A percentile compares a stretch with the other conserved stretches of the same genome.
phyloP scores from a whole-genome alignment of 2,797 vertebrate species.

The Cuniculus paca region DNA sequence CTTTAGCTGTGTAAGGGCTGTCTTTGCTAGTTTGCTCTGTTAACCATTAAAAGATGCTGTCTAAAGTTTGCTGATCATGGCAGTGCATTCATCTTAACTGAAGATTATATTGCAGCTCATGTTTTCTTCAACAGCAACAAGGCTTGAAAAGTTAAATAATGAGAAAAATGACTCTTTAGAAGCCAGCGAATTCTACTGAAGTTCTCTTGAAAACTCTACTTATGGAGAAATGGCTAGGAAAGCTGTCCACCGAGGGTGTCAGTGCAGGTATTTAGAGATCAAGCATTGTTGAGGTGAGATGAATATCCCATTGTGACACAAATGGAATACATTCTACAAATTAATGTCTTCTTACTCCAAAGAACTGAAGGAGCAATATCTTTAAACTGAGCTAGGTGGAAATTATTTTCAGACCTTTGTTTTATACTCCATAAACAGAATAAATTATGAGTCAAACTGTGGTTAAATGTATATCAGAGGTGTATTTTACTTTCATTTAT shows the following conservation, averaged over 20 bases:
- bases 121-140: conserved; percentile 65
- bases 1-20: background rate
- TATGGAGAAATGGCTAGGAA: conserved; percentile 59
- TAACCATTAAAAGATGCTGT: conserved; percentile 28
- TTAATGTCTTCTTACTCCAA: conserved; percentile 61
- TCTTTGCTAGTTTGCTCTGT: background rate
- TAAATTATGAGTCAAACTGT: conserved; percentile 46
- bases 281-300: conserved; percentile 74
- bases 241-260: conserved; percentile 54
- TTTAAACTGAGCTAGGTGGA: conserved; percentile 39
- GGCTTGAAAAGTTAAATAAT: conserved; percentile 81
- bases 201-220: conserved; percentile 80
- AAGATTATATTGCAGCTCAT: conserved; percentile 63
- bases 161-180: conserved; percentile 77
- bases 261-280: conserved; percentile 69
- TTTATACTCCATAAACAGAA: conserved; percentile 12
- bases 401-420: conserved; percentile 47
- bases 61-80: background rate
- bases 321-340: conserved; percentile 73
- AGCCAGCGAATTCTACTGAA: conserved; percentile 64
- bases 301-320: conserved; percentile 60
- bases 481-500: conserved; percentile 70
- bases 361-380: conserved; percentile 49
- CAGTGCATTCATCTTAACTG: conserved; percentile 38
- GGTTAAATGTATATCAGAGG: conserved; percentile 6